Conservation (phyloP, 2,888 invertebrate genomes). For the Tanaodytes sp. region DNA sequence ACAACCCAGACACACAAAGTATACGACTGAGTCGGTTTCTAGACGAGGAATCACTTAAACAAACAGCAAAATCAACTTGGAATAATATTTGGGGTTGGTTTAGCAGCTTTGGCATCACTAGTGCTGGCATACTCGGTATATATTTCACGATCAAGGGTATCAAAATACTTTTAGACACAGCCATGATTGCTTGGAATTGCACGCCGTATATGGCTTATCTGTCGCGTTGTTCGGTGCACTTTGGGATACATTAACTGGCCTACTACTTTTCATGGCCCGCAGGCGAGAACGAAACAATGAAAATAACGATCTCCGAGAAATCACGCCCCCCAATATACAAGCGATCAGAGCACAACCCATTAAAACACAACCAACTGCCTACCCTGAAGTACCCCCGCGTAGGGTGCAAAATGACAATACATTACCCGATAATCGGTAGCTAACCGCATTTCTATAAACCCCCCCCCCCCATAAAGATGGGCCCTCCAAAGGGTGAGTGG, state of each 20-base stretch:
- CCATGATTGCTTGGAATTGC: not conserved
- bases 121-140: constrained; percentile 1
- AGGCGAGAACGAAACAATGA: too few species aligned
- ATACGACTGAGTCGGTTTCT: not conserved
- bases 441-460: too few species aligned
- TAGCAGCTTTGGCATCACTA: not conserved
- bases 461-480: too few species aligned
- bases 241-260: constrained; percentile 6
- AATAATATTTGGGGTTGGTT: constrained; percentile 4
- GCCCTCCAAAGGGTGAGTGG: too few species aligned
- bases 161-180: constrained; percentile 8
- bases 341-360: too few species aligned
- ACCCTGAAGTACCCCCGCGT: too few species aligned
- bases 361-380: too few species aligned
- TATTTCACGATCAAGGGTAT: not conserved
- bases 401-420: too few species aligned
- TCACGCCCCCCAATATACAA: too few species aligned
- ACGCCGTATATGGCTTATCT: constrained; percentile 12
- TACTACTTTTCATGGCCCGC: not conserved
- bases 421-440: too few species aligned
- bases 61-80: not conserved
- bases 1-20: not conserved
- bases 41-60: not conserved
- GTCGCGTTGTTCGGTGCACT: not conserved
- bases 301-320: too few species aligned